Conservation (phyloP, 1,140 invertebrate species). For the Drosophila saltans region DNA sequence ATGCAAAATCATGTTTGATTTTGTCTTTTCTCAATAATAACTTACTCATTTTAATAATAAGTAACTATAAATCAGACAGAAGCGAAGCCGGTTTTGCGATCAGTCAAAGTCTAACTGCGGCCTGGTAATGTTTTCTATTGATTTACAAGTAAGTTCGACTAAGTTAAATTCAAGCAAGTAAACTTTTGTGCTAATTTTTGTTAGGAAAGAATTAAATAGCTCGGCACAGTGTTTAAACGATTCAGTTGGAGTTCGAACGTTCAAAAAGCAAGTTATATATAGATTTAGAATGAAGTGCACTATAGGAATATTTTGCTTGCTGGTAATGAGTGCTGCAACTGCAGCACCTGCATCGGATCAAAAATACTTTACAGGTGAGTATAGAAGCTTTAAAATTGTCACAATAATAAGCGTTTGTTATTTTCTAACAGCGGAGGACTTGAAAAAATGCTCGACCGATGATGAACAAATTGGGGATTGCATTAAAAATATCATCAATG, state of each 20-base stretch:
- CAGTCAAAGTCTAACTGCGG: conserved; percentile 61
- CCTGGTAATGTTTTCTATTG: conserved; percentile 35
- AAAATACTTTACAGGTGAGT: conserved; percentile 47
- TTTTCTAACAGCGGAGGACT: conserved; percentile 26
- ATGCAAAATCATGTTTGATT: conserved; percentile 49
- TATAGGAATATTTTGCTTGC: conserved; percentile 40
- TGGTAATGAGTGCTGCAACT: conserved; percentile 20
- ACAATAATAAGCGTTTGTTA: too few species aligned
- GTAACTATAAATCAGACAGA: conserved; percentile 62
- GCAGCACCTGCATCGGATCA: conserved; percentile 36
- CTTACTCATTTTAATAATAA: conserved; percentile 62
- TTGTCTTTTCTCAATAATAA: conserved; percentile 26
- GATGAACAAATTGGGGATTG: conserved; percentile 60
- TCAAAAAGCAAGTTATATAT: conserved; percentile 39
- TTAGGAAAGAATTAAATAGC: conserved; percentile 64
- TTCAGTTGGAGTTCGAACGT: conserved; percentile 57
- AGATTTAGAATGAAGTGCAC: conserved; percentile 38
- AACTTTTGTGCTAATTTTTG: conserved; percentile 45
- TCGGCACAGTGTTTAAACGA: conserved; percentile 2
- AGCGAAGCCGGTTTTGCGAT: conserved; percentile 63
- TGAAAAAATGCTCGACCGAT: conserved; percentile 58
- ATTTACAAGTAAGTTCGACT: conserved; percentile 59
- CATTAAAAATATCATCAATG: conserved; percentile 59
- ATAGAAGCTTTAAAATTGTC: not conserved
- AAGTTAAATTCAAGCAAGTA: conserved; percentile 37